Evolutionary conservation across 2,888 invertebrate genomes (phyloP).

Genomic region (Acrocera orbiculus): DNA sequence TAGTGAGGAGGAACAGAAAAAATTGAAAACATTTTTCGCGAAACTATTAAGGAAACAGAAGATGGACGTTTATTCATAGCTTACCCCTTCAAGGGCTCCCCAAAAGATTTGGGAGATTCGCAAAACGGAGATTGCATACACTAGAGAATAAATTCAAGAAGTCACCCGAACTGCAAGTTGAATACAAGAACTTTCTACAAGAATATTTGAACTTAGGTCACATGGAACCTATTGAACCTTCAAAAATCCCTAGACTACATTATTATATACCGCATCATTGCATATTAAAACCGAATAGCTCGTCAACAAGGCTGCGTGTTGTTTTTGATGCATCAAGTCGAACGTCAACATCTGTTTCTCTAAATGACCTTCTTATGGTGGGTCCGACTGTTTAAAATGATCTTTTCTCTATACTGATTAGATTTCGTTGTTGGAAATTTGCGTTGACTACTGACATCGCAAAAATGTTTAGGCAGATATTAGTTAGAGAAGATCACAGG

Average conservation of each 20-base stretch:
- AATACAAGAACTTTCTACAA: constrained; percentile 7
- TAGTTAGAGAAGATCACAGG: constrained; percentile 13
- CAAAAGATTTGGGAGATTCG: constrained; percentile 7
- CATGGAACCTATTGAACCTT: neutral
- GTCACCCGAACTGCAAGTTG: neutral
- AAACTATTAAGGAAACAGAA: neutral
- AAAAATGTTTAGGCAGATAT: constrained; percentile 18
- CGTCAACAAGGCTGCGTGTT: constrained; percentile 7
- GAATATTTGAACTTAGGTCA: constrained; percentile 3
- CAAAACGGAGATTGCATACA: constrained; percentile 3
- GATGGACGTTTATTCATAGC: constrained; percentile 3
- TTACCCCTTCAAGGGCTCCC: constrained; percentile 7
- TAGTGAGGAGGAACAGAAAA: neutral
- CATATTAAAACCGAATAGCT: constrained; percentile 6
- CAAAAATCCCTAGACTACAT: neutral
- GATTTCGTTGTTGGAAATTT: constrained; percentile 16
- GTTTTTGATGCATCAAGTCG: constrained; percentile 13
- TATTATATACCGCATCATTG: constrained; percentile 9
- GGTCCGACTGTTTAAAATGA: constrained; percentile 13
- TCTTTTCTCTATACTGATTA: constrained; percentile 15
- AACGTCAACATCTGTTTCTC: constrained; percentile 10
- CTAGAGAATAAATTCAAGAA: constrained; percentile 4
- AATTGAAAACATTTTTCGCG: neutral
- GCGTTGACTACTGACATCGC: constrained; percentile 12
- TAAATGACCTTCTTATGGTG: constrained; percentile 9